Evolutionary conservation across 2,113 vertebrate species (phyloP).

Genomic region (Miniopterus natalensis): DNA sequence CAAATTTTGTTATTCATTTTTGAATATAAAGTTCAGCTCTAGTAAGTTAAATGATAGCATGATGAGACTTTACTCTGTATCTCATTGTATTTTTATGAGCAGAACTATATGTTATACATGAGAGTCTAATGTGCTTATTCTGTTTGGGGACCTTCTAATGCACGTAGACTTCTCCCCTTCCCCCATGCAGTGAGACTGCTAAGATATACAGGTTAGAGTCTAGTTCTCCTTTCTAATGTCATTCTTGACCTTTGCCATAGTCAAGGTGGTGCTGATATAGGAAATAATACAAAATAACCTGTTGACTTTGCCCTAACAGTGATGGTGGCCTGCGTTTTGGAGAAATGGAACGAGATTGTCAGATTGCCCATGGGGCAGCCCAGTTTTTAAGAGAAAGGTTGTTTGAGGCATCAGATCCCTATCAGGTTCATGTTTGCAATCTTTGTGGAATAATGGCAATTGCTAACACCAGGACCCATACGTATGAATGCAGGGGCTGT

Average conservation of each 20-base stretch:
- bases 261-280: not conserved
- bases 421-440: constrained; percentile 99
- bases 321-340: constrained; percentile 98
- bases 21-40: constrained; percentile 31
- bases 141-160: not conserved
- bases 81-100: not conserved
- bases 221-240: not conserved
- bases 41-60: not conserved
- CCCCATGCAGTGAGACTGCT: not conserved
- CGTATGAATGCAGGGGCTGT: constrained; percentile 97
- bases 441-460: constrained; percentile 99
- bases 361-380: constrained; percentile 98
- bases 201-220: not conserved
- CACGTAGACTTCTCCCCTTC: not conserved
- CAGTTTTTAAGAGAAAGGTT: constrained; percentile 97
- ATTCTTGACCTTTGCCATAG: not conserved
- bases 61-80: not conserved
- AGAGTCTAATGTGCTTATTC: not conserved
- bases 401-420: constrained; percentile 98
- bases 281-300: not conserved
- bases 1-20: not conserved
- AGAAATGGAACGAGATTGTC: constrained; percentile 99
- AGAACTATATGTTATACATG: not conserved
- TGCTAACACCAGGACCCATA: constrained; percentile 98
- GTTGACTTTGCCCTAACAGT: constrained; percentile 82